Base-by-base conservation (phyloP, 2,888 invertebrate species). In the Troilus luridus region DNA sequence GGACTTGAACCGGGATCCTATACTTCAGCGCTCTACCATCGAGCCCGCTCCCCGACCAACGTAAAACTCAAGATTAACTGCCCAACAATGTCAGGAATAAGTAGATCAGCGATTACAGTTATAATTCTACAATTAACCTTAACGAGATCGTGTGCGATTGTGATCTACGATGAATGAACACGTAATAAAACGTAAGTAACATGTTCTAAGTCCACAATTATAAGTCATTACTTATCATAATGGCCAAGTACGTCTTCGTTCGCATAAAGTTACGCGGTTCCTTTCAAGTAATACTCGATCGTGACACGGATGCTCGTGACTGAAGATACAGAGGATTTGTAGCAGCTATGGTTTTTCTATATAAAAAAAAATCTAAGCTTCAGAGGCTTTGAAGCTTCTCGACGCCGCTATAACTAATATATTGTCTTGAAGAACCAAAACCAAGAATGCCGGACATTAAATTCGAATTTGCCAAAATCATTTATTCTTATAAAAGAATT, bases 301-400 rank as follows among this genome's bases (percentile, higher is more conserved):
- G 77, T 81, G 77, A 81, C 77, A 54, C 7, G 27, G 54, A 81
- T 19, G 77, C 41, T 81, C 77, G 77, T 81, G 77, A 81, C 77
- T 81, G 77, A 19, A 81, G 77, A 54, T 81, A 81, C 77, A 1
- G 77, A 81, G 54, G 41, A 81, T 81, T 81, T 21, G 77, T 21
- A 41, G 41, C 41, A 19, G 41, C 7, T 81, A 81, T 27, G 6
- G 41, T 81, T 27, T 81, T 81, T 81, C 54, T 81, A 17, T 21
- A 41, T 81, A 41, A 41, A 81, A 54, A 77, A 77, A 41, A 41
- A 27, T 17, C 21, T 41, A 10, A 72, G 24, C 60, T 60, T 60
- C 17, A 6, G 17, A 60, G 9, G 9, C 41, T 81, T 81, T 81
- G 77, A 81, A 41, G 12, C 17, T 17, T 41, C 41, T 41, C 77